Conservation (phyloP, 2,888 invertebrate species). For the Microctonus aethiopoides region DNA sequence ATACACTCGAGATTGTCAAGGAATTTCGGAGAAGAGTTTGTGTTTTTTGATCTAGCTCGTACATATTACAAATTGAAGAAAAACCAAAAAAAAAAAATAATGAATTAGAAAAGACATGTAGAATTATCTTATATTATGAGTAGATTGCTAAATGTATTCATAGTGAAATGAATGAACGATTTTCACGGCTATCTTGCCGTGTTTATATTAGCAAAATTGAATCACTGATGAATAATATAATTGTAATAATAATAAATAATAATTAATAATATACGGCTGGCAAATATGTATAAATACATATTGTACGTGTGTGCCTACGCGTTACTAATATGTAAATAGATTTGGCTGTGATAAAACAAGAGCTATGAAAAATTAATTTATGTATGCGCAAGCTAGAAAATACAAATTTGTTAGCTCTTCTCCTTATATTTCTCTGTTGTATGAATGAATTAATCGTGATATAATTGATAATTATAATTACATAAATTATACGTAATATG, state of each 20-base stretch:
- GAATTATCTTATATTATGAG: slow-evolving; percentile 5
- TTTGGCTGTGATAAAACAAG: slow-evolving; percentile 36
- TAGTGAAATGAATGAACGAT: slow-evolving; percentile 12
- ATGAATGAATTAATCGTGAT: slow-evolving; percentile 5
- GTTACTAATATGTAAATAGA: slow-evolving; percentile 32
- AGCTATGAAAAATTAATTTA: slow-evolving; percentile 21
- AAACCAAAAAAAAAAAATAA: neutral
- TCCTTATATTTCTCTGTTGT: slow-evolving; percentile 25
- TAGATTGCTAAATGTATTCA: slow-evolving; percentile 8
- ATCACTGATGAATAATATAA: slow-evolving; percentile 14
- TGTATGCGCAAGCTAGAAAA: slow-evolving; percentile 23
- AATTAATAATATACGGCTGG: slow-evolving; percentile 15
- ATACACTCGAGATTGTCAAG: slow-evolving; percentile 25
- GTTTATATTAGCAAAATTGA: slow-evolving; percentile 13
- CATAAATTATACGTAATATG: slow-evolving; percentile 3
- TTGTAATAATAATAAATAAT: slow-evolving; percentile 14
- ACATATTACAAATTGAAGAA: slow-evolving; percentile 27
- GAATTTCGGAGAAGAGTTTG: slow-evolving; percentile 35
- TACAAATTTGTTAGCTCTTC: slow-evolving; percentile 28
- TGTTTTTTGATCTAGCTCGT: slow-evolving; percentile 28
- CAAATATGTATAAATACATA: slow-evolving; percentile 29
- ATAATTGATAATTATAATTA: slow-evolving; percentile 6
- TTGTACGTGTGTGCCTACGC: slow-evolving; percentile 28
- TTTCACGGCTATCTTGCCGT: slow-evolving; percentile 16
- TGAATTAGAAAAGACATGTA: slow-evolving; percentile 5